phyloP scores from a whole-genome alignment of 2,113 vertebrate genomes.

The Trochalopteron elliotii region DNA sequence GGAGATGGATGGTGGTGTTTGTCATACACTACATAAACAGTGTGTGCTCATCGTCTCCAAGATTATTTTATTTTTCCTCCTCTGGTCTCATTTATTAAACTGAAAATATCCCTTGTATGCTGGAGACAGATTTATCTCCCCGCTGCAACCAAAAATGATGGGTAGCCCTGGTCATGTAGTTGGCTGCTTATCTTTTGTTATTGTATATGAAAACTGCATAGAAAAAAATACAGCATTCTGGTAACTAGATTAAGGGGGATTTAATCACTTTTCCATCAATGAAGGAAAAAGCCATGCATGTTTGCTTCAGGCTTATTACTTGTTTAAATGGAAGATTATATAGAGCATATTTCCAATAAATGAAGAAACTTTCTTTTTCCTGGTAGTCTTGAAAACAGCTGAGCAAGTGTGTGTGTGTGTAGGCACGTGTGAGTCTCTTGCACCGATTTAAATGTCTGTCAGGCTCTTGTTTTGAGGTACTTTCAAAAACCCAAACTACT shows the following conservation, averaged over 20 bases:
- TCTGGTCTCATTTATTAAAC: background rate
- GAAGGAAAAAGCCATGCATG: background rate
- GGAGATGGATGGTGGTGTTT: background rate
- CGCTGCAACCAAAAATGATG: background rate
- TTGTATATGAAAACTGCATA: background rate
- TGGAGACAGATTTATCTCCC: background rate
- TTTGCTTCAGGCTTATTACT: slow-evolving; percentile 3
- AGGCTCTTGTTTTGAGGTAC: background rate
- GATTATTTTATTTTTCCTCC: background rate
- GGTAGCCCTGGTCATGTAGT: background rate
- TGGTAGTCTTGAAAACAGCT: background rate
- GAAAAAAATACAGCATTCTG: background rate
- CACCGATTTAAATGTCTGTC: background rate
- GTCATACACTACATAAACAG: background rate
- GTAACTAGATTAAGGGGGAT: background rate
- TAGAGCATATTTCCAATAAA: background rate
- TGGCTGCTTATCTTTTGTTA: background rate
- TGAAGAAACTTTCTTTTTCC: slow-evolving; percentile 18
- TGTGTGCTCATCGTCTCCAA: background rate
- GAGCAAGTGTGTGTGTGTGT: background rate
- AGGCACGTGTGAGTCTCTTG: background rate
- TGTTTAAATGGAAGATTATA: background rate
- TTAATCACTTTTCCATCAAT: slow-evolving; percentile 15
- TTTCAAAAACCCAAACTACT: background rate
- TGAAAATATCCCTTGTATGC: background rate